Evolutionary conservation across 1,140 invertebrate species (phyloP).

Genomic region (Pachypsylla venusta): DNA sequence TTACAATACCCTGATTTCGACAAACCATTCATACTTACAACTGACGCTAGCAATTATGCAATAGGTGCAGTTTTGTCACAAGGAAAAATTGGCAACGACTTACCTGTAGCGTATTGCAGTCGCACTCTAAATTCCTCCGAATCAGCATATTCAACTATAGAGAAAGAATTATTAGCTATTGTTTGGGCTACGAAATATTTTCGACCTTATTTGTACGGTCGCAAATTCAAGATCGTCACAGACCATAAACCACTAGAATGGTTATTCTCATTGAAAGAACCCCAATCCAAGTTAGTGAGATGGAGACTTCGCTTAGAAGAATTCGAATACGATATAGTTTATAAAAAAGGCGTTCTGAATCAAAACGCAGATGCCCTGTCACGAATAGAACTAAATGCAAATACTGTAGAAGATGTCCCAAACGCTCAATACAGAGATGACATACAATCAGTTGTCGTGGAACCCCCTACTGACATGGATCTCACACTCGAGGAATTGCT

Average conservation of each 20-base stretch:
- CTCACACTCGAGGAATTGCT: too few species aligned
- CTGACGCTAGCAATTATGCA: slow-evolving; percentile 25
- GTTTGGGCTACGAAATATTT: slow-evolving; percentile 33
- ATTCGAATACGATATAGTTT: slow-evolving; percentile 16
- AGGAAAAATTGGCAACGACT: slow-evolving; percentile 21
- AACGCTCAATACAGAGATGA: neutral
- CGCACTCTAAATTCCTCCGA: slow-evolving; percentile 24
- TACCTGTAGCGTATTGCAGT: slow-evolving; percentile 26
- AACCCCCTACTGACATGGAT: too few species aligned
- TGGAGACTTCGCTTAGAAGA: slow-evolving; percentile 19
- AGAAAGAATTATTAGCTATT: slow-evolving; percentile 38
- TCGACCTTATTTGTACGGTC: slow-evolving; percentile 32
- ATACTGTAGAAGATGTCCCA: neutral
- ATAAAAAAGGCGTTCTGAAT: slow-evolving; percentile 23
- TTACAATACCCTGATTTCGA: slow-evolving; percentile 29
- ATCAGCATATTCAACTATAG: slow-evolving; percentile 25
- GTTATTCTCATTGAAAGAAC: slow-evolving; percentile 31
- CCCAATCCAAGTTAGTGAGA: slow-evolving; percentile 11
- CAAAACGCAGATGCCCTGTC: slow-evolving; percentile 20
- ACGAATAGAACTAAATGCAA: slow-evolving; percentile 4
- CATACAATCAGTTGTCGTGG: neutral
- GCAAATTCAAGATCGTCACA: slow-evolving; percentile 33
- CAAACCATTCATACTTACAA: slow-evolving; percentile 27
- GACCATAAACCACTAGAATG: slow-evolving; percentile 36
- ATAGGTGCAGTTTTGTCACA: slow-evolving; percentile 26